Evolutionary conservation across 2,797 vertebrate genomes (phyloP), one percentile per base, ranked within the genome.

Genomic region (Merluccius polli): DNA sequence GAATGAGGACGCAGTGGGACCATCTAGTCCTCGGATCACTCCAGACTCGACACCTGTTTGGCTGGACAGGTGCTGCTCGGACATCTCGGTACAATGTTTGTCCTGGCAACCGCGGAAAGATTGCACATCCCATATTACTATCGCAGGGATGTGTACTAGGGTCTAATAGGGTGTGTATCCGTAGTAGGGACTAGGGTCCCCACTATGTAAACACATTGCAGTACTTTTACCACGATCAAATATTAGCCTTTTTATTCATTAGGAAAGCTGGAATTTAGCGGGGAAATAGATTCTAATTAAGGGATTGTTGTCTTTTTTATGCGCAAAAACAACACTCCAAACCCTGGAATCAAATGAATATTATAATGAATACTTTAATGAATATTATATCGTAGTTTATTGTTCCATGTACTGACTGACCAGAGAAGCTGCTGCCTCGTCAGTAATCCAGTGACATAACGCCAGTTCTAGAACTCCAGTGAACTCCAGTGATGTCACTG

Each of bases 351-450:
- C 76, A 67, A 74, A 82, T 75, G 41, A 16, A 48, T 5, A 48
- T 15, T 48, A 16, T 48, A 48, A 48, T 48, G 41, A 63, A 63
- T 63, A 63, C 59, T 63, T 27, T 63, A 65, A 65, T 65, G n/a
- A 65, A 65, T 65, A 65, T 89, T 81, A 77, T 70, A 85, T 87
- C 88, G 78, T 89, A 79, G 84, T 30, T 86, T 83, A 73, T 87
- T 76, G 79, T 74, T 89, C 83, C 84, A 82, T 35, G 31, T 70
- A 59, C 30, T 32, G 78, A 77, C 76, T 80, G 81, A 85, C 80
- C 83, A 79, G 77, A 77, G 84, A 81, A 84, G 88, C 86, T 89
- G 84, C 81, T 91, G 84, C 79, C 90, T 79, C 82, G 75, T 75
- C 82, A 72, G n/a, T n/a, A n/a, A n/a, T n/a, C n/a, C n/a, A n/a